A percentile compares a stretch with the other conserved stretches of the same genome.
phyloP scores from a whole-genome alignment of 1,140 invertebrate genomes.

The Lucilia cuprina region DNA sequence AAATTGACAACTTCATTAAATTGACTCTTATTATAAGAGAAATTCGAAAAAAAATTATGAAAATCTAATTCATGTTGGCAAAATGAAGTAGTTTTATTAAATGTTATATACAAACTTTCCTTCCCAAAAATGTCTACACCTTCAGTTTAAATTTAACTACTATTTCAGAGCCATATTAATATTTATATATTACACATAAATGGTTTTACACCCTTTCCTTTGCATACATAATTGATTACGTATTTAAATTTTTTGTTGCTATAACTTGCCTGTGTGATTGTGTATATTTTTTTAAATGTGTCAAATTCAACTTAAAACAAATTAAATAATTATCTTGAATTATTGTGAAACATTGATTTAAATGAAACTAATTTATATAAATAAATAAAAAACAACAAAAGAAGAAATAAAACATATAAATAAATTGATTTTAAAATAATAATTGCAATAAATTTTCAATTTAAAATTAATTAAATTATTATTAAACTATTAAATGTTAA shows the following conservation, averaged over 20 bases:
- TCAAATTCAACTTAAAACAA: slow-evolving; percentile 22
- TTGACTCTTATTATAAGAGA: too few relatives aligned
- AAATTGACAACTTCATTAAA: not conserved
- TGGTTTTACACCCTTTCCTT: too few relatives aligned
- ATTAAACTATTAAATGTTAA: too few relatives aligned
- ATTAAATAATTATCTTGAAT: slow-evolving; percentile 29
- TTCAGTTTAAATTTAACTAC: too few relatives aligned
- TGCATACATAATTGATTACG: not conserved
- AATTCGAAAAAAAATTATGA: too few relatives aligned
- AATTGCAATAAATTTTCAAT: not conserved
- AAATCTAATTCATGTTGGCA: too few relatives aligned
- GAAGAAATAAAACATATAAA: not conserved
- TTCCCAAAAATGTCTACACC: too few relatives aligned
- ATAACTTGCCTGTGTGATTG: not conserved
- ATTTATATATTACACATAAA: too few relatives aligned
- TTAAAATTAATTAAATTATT: not conserved
- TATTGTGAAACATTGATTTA: slow-evolving; percentile 23
- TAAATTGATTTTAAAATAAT: slow-evolving; percentile 4
- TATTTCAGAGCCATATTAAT: not conserved
- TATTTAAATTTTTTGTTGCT: not conserved
- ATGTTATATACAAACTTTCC: too few relatives aligned
- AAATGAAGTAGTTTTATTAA: too few relatives aligned
- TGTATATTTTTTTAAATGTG: not conserved
- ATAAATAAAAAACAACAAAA: not conserved
- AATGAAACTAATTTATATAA: slow-evolving; percentile 9